Conservation (phyloP, 2,113 vertebrate genomes). For the Gavia stellata region DNA sequence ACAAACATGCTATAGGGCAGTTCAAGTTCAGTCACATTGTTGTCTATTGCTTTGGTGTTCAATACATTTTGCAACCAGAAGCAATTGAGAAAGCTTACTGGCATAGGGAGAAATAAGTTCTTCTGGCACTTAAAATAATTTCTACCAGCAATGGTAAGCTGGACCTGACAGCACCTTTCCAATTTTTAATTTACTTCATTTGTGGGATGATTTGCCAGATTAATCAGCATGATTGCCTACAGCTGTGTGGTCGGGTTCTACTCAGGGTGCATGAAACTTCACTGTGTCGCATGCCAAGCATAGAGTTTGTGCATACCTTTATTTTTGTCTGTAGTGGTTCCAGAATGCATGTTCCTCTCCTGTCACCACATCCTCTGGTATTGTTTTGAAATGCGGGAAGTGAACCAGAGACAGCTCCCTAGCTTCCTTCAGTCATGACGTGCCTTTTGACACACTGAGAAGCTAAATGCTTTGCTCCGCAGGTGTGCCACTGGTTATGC, state of each 20-base stretch:
- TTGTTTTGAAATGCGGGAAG: not conserved
- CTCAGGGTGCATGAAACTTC: not conserved
- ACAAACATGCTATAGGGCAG: not conserved
- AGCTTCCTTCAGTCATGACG: not conserved
- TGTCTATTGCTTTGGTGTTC: not conserved
- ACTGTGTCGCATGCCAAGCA: accelerated
- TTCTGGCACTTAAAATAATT: not conserved
- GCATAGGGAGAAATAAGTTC: not conserved
- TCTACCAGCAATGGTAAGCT: not conserved
- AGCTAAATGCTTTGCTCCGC: not conserved
- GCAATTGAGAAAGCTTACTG: not conserved
- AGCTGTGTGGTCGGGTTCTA: not conserved
- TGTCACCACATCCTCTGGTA: not conserved
- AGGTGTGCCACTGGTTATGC: not conserved
- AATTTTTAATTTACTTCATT: not conserved
- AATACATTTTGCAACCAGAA: not conserved
- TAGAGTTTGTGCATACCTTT: not conserved
- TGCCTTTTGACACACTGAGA: not conserved
- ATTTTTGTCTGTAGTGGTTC: not conserved
- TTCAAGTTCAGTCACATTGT: not conserved
- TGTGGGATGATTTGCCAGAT: not conserved
- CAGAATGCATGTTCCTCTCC: not conserved
- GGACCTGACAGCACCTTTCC: not conserved
- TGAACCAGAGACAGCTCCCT: not conserved
- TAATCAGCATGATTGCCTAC: not conserved